Percentiles rank a stretch among this genome's conserved stretches.
Evolutionary conservation across 2,113 vertebrate species (phyloP).

Genomic region (Bagarius yarrelli): DNA sequence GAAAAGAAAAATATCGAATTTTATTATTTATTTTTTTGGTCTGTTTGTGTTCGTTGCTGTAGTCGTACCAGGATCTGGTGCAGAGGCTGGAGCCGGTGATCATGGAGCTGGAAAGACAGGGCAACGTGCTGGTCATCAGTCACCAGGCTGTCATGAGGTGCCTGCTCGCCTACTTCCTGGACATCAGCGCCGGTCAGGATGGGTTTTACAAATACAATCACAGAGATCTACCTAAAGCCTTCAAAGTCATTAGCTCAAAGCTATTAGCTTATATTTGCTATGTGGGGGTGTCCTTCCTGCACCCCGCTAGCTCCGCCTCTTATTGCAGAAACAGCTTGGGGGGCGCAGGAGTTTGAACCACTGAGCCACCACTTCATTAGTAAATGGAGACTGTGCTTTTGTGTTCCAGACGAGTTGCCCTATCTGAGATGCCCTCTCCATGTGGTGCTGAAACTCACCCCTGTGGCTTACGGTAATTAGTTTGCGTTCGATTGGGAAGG

Average conservation of each 20-base stretch:
- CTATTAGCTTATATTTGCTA: neutral
- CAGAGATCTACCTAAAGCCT: neutral
- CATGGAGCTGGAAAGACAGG: slow-evolving; percentile 96
- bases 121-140: slow-evolving; percentile 91
- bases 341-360: no score
- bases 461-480: slow-evolving; percentile 87
- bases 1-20: neutral
- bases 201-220: neutral
- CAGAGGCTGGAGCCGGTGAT: slow-evolving; percentile 93
- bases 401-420: slow-evolving; percentile 83
- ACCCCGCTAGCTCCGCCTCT: neutral
- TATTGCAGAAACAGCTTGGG: no score
- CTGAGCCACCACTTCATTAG: no score
- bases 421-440: slow-evolving; percentile 93
- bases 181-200: slow-evolving; percentile 85
- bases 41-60: slow-evolving; percentile 36
- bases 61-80: slow-evolving; percentile 98
- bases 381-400: neutral
- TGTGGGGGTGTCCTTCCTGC: neutral
- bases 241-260: neutral
- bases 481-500: neutral
- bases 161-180: slow-evolving; percentile 93
- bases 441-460: slow-evolving; percentile 88
- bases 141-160: slow-evolving; percentile 97
- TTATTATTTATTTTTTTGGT: neutral